Percentiles rank a stretch among this genome's conserved stretches.
phyloP scores from a whole-genome alignment of 1,140 invertebrate species.

The Epicauta chinensis region DNA sequence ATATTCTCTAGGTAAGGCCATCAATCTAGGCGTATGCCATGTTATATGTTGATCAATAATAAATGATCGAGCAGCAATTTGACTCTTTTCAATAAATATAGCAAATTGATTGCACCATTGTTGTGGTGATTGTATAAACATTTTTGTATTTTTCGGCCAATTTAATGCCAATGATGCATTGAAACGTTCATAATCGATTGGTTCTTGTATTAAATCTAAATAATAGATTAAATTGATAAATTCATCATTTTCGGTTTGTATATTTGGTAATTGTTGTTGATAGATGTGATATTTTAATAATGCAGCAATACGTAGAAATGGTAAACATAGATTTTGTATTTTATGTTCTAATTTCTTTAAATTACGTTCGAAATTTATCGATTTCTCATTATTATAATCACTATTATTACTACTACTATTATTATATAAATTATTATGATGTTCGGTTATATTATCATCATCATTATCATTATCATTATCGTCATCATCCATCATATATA shows the following conservation, averaged over 20 bases:
- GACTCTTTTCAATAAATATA: slow-evolving; percentile 48
- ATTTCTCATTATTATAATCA: too few relatives aligned
- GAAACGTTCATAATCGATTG: slow-evolving; percentile 59
- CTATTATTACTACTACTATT: too few relatives aligned
- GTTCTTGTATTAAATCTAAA: slow-evolving; percentile 63
- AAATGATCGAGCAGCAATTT: slow-evolving; percentile 51
- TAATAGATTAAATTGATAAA: slow-evolving; percentile 69
- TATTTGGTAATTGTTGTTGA: slow-evolving; percentile 67
- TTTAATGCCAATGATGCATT: slow-evolving; percentile 59
- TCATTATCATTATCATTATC: slow-evolving; percentile 7
- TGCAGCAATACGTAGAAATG: slow-evolving; percentile 77
- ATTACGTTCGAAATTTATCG: background rate
- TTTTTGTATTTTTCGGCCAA: slow-evolving; percentile 52
- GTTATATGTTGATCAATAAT: slow-evolving; percentile 63
- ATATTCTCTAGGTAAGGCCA: slow-evolving; percentile 81
- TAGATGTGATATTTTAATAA: slow-evolving; percentile 82
- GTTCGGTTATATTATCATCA: background rate
- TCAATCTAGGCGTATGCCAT: slow-evolving; percentile 74
- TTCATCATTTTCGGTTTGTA: slow-evolving; percentile 56
- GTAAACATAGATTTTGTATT: slow-evolving; percentile 72
- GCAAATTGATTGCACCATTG: slow-evolving; percentile 63
- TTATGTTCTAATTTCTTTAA: slow-evolving; percentile 30
- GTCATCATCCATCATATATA: slow-evolving; percentile 47
- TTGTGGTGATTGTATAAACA: slow-evolving; percentile 44
- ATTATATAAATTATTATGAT: too few relatives aligned